Base-by-base conservation (phyloP, 1,140 invertebrate genomes). In the Dufourea novaeangliae region DNA sequence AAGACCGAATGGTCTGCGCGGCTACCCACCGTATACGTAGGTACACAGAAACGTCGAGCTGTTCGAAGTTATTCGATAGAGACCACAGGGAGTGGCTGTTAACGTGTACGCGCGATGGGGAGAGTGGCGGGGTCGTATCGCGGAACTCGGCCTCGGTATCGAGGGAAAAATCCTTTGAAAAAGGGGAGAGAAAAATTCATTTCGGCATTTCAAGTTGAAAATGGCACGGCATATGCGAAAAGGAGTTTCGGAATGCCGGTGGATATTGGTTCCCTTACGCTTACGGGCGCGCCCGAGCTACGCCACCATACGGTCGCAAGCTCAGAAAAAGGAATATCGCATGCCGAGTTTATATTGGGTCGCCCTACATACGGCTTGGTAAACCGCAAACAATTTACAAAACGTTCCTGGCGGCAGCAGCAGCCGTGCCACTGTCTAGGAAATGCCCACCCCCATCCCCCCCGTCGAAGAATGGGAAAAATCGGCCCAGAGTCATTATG, bases 121-220 rank as follows among this genome's bases (percentile, higher is more conserved):
- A 27, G 7, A 14, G 11, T 17, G 54, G 7, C n/a, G 20, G n/a
- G n/a, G 17, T 17, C 14, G 39, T 59, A 50, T 46, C 32, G 54
- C 22, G 14, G 37, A 50, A 50, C n/a, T 7, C 61, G 10, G 5
- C n/a, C n/a, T n/a, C n/a, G 10, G 29, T 8, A 6, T 14, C 22
- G 29, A 37, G 39, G 20, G 54, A 11, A 59, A 50, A 61, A 76
- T 68, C 64, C 66, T 76, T 69, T 76, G 66, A 69, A 76, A 76
- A 29, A 12, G 37, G 46, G 11, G 29, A 39, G 54, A 37, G 73
- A 69, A 61, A 76, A 76, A 69, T 76, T 76, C 73, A 76, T 76
- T 69, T 76, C 54, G 37, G 39, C 64, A 50, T 76, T 76, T 76
- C 73, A 22, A 69, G 73, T 61, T 59, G 64, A 37, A 76, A 76